phyloP scores from a whole-genome alignment of 2,797 vertebrate species.

The Zenarchopterus dispar region DNA sequence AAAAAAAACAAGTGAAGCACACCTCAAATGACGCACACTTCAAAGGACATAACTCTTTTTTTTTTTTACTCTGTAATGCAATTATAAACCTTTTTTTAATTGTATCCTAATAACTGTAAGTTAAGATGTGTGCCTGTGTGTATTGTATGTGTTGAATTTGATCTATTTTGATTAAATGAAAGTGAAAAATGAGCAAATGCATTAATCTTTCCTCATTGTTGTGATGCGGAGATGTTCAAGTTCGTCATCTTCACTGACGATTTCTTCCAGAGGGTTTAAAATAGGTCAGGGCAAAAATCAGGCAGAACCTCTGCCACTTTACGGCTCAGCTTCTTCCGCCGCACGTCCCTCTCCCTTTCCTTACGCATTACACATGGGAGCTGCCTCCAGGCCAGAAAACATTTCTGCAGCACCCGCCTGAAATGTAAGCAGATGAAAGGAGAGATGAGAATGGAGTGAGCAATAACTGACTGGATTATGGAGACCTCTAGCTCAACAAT shows the following conservation, averaged over 20 bases:
- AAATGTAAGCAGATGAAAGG: slow-evolving; percentile 54
- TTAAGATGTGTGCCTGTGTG: slow-evolving; percentile 8
- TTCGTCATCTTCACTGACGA: neutral
- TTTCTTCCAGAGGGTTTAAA: slow-evolving; percentile 31
- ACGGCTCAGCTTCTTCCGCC: slow-evolving; percentile 84
- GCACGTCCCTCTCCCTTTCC: slow-evolving; percentile 84
- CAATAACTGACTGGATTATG: slow-evolving; percentile 54
- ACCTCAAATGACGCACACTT: too few species aligned
- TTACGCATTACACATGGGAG: slow-evolving; percentile 79
- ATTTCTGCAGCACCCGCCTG: slow-evolving; percentile 78
- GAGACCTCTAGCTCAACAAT: slow-evolving; percentile 40
- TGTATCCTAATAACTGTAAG: neutral
- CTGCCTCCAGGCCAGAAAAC: slow-evolving; percentile 85
- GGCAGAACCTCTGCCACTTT: slow-evolving; percentile 91
- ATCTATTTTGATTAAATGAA: slow-evolving; percentile 50
- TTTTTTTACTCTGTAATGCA: too few species aligned
- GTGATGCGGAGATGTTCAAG: slow-evolving; percentile 4
- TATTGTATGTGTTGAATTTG: slow-evolving; percentile 19
- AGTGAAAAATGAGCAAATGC: slow-evolving; percentile 4
- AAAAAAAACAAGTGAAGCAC: neutral
- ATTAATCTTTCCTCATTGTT: neutral
- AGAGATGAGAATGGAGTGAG: slow-evolving; percentile 43
- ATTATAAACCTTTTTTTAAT: slow-evolving; percentile 11
- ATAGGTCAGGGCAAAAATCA: slow-evolving; percentile 78
- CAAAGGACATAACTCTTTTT: too few species aligned